Conservation (phyloP, 2,797 vertebrate genomes). For the Euphonia xanthogaster region DNA sequence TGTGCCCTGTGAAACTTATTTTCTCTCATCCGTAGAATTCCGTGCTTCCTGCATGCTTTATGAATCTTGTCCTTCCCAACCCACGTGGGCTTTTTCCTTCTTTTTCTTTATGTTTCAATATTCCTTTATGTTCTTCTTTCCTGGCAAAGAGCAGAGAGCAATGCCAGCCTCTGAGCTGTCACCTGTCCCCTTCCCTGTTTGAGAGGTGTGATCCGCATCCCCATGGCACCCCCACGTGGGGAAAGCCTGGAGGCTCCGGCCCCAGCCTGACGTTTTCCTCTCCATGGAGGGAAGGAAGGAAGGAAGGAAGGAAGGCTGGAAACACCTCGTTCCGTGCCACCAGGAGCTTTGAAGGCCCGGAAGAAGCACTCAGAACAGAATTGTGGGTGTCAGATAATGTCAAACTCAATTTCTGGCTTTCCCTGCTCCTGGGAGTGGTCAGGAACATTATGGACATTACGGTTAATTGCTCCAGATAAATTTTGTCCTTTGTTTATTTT, state of each 20-base stretch:
- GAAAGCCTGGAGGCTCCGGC: not conserved
- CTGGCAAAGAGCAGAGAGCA: rapidly evolving
- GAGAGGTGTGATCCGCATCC: not conserved
- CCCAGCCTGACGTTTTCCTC: not conserved
- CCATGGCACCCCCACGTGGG: constrained; percentile 44
- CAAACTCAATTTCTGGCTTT: not conserved
- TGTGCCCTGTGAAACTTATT: not conserved
- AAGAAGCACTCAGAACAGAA: not conserved
- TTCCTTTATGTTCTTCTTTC: rapidly evolving
- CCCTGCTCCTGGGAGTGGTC: rapidly evolving
- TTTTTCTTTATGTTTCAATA: rapidly evolving
- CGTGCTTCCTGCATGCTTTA: not conserved
- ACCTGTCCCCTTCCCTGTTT: not conserved
- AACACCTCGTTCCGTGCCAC: not conserved
- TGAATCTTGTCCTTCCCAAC: not conserved
- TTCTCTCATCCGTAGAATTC: rapidly evolving
- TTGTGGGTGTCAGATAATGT: rapidly evolving
- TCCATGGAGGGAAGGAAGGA: not conserved
- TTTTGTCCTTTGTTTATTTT: not conserved
- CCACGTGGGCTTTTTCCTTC: rapidly evolving
- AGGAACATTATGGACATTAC: not conserved
- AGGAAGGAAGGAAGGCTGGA: not conserved
- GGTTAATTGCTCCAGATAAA: not conserved
- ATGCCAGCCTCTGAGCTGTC: not conserved
- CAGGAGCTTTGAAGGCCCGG: not conserved